Conservation (phyloP, 2,797 vertebrate genomes). For the Sebastes matsubarae region DNA sequence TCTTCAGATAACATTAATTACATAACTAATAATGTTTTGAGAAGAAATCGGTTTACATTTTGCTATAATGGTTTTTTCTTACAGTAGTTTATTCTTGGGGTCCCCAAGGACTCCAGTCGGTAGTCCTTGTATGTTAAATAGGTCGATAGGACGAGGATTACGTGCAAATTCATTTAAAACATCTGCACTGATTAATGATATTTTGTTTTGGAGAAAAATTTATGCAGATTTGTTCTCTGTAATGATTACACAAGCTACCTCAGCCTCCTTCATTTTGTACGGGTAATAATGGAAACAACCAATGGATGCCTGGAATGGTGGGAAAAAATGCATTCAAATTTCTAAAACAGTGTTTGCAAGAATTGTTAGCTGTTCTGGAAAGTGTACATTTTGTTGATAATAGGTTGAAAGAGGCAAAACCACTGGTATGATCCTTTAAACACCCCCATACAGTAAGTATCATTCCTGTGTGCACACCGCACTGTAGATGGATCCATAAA, state of each 20-base stretch:
- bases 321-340: neutral
- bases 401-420: neutral
- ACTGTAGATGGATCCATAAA: neutral
- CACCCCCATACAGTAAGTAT: neutral
- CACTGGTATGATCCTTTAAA: neutral
- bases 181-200: neutral
- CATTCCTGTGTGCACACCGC: neutral
- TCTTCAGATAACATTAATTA: too few species aligned
- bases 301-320: neutral
- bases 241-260: neutral
- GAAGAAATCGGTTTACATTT: too few species aligned
- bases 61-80: too few species aligned
- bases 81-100: too few species aligned
- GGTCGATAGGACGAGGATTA: too few species aligned
- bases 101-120: too few species aligned
- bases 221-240: neutral
- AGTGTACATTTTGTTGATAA: neutral
- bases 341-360: neutral
- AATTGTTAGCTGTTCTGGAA: neutral
- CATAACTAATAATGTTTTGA: too few species aligned
- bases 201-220: neutral
- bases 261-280: neutral
- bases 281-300: neutral
- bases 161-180: neutral
- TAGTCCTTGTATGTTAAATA: too few species aligned